Conservation (phyloP, 2,113 vertebrate genomes). For the Mirounga angustirostris region DNA sequence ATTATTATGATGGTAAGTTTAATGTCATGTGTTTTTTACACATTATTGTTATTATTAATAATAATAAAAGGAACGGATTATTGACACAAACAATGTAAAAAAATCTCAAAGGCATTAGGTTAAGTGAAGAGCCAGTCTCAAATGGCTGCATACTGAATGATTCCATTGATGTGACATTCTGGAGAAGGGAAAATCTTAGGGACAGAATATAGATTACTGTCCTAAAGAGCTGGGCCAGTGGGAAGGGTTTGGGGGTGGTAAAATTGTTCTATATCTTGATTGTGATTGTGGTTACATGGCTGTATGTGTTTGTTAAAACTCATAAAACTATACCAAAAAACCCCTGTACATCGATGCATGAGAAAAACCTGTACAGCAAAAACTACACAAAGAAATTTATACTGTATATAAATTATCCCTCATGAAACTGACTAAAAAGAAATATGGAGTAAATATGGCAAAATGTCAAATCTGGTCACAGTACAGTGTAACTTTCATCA, state of each 20-base stretch:
- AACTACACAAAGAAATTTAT: neutral
- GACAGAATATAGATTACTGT: neutral
- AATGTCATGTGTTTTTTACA: neutral
- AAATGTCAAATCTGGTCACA: neutral
- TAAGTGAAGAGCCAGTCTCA: neutral
- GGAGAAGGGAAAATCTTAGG: neutral
- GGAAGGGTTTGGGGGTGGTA: neutral
- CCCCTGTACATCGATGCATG: neutral
- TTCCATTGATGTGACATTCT: neutral
- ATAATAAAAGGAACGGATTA: neutral
- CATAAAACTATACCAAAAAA: neutral
- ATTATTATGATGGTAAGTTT: neutral
- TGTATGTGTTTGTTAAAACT: neutral
- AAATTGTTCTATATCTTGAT: neutral
- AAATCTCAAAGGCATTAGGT: neutral
- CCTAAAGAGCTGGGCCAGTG: neutral
- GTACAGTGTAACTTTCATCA: neutral
- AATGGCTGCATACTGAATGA: neutral
- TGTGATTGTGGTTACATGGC: neutral
- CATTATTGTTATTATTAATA: neutral
- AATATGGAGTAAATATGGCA: neutral
- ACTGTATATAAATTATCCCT: neutral
- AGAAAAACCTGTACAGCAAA: neutral
- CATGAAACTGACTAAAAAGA: neutral
- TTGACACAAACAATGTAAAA: neutral